These are phyloP conservation scores for Ailurus styani DNA, from an alignment of 2,113 vertebrate species.

Conservation along the genomic window DNA sequence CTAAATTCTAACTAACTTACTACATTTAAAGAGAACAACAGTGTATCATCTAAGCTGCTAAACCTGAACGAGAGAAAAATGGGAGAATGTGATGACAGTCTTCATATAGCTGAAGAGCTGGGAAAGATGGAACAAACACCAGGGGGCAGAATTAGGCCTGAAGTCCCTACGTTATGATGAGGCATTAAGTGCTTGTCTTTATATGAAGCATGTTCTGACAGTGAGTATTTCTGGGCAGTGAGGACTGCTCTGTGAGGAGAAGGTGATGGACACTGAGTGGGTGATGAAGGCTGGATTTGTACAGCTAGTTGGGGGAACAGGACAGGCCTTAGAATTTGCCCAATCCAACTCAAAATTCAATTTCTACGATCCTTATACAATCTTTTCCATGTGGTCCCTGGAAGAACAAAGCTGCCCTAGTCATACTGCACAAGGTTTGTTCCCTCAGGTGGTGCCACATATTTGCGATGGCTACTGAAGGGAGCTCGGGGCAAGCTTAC, in stretches of 20 bases:
- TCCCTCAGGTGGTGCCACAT: background rate
- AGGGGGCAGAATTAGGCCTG: background rate
- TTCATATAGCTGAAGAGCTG: background rate
- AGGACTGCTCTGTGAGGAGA: background rate
- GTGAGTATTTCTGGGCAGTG: background rate
- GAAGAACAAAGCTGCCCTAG: background rate
- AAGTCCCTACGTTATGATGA: accelerated
- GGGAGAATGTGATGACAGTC: background rate
- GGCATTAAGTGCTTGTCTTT: background rate
- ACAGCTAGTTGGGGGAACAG: background rate
- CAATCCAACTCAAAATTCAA: background rate
- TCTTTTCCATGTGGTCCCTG: background rate
- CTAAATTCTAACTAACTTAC: background rate
- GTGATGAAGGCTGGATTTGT: background rate
- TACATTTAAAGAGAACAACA: background rate
- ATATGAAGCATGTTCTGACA: background rate
- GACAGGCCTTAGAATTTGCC: background rate
- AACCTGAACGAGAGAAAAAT: background rate
- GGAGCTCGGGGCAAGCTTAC: conserved; percentile 76
- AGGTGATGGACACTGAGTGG: background rate
- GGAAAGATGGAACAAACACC: background rate
- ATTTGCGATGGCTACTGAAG: background rate
- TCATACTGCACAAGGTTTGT: background rate
- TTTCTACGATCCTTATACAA: background rate
- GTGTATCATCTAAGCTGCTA: background rate